Evolutionary conservation across 2,888 invertebrate genomes (phyloP).

Genomic region (Oscheius onirici): DNA sequence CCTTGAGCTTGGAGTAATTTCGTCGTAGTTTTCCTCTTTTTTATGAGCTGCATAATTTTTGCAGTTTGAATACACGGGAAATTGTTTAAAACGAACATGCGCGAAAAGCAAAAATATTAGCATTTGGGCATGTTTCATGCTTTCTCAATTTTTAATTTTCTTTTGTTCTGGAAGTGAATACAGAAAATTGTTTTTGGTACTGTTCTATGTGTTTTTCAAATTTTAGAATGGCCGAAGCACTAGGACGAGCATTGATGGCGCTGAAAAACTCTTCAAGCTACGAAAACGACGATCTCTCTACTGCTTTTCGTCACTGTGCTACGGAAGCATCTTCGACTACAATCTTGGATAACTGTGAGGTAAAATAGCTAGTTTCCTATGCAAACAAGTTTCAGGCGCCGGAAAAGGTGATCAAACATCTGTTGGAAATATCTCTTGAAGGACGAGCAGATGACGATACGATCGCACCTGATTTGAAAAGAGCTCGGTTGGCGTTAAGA

Average conservation of each 20-base stretch:
- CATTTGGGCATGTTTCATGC: too few species aligned
- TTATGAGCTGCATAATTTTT: too few species aligned
- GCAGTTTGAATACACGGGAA: too few species aligned
- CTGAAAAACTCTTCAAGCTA: not conserved
- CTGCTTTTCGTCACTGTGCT: conserved; percentile 1
- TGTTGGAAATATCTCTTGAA: conserved; percentile 28
- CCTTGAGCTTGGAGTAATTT: too few species aligned
- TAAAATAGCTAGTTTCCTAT: not conserved
- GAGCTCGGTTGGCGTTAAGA: conserved; percentile 34
- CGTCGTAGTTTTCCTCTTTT: too few species aligned
- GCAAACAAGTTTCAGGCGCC: not conserved
- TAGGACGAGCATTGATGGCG: not conserved
- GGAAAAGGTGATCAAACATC: not conserved
- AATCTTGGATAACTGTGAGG: conserved; percentile 5
- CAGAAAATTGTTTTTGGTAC: too few species aligned
- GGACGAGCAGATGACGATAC: conserved; percentile 30
- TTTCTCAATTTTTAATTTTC: not conserved
- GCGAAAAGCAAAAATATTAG: too few species aligned
- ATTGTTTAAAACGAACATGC: too few species aligned
- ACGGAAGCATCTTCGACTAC: conserved; percentile 5
- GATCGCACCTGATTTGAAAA: conserved; percentile 8
- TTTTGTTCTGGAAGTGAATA: not conserved
- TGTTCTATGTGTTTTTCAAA: too few species aligned
- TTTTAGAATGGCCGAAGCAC: conserved; percentile 19
- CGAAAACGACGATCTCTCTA: conserved; percentile 14